These are phyloP conservation scores for Drosophila sp. DNA, from an alignment of 1,140 invertebrate genomes.

Conservation along the genomic window DNA sequence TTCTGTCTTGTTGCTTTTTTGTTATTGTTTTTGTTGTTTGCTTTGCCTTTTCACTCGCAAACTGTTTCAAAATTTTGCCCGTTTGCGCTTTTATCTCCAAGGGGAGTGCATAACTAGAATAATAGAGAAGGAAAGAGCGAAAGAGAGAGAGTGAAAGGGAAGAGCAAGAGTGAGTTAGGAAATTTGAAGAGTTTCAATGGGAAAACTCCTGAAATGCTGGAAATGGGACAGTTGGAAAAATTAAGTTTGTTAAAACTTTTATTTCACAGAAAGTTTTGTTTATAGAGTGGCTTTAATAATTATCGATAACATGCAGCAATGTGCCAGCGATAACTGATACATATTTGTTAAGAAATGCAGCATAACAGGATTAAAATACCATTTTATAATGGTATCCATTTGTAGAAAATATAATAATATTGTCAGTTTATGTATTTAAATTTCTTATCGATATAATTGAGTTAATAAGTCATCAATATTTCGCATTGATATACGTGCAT, in stretches of 20 bases:
- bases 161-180: not conserved
- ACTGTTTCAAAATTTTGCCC: constrained; percentile 62
- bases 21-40: constrained; percentile 41
- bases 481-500: no score
- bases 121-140: not conserved
- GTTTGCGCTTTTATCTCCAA: constrained; percentile 66
- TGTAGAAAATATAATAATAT: no score
- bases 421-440: no score
- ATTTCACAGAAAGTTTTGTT: not conserved
- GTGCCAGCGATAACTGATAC: no score
- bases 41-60: constrained; percentile 62
- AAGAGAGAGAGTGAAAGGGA: constrained; percentile 5
- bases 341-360: no score
- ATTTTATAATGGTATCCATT: no score
- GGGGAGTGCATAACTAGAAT: constrained; percentile 35
- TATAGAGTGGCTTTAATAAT: not conserved
- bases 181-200: constrained; percentile 51
- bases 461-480: no score
- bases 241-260: constrained; percentile 18
- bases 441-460: no score
- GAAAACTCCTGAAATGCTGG: constrained; percentile 41
- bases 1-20: constrained; percentile 56
- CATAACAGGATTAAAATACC: no score
- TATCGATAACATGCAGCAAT: not conserved
- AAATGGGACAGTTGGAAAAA: constrained; percentile 61